These are phyloP conservation scores for Brachionus asplanchnoidis DNA, from an alignment of 1,140 invertebrate species.

Conservation along the genomic window DNA sequence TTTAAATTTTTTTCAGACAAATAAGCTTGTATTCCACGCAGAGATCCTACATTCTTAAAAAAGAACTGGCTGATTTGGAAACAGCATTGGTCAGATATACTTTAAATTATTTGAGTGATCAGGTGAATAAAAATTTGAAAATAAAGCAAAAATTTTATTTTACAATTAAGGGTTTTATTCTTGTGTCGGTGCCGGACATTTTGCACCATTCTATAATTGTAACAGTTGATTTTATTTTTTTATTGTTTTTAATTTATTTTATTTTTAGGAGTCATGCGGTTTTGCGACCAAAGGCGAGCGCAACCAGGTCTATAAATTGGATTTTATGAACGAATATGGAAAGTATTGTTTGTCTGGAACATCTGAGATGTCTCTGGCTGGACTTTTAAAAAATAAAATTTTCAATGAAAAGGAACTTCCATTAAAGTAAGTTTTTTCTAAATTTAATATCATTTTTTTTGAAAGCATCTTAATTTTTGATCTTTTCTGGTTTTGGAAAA, in stretches of 20 bases:
- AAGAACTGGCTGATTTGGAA: slow-evolving; percentile 25
- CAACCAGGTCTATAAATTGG: slow-evolving; percentile 36
- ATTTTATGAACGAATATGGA: slow-evolving; percentile 41
- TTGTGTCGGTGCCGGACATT: slow-evolving; percentile 27
- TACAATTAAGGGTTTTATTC: slow-evolving; percentile 15
- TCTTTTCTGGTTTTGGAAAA: too few species aligned
- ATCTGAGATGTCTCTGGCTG: slow-evolving; percentile 40
- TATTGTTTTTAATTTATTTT: background rate
- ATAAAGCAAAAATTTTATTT: background rate
- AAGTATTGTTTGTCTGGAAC: slow-evolving; percentile 40
- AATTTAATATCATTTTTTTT: background rate
- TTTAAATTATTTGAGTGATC: background rate
- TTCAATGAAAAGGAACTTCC: slow-evolving; percentile 24
- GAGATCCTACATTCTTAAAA: slow-evolving; percentile 39
- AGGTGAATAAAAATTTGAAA: background rate
- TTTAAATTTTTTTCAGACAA: background rate
- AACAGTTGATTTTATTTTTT: background rate
- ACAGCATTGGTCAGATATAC: slow-evolving; percentile 14
- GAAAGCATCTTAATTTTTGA: too few species aligned
- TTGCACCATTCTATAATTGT: slow-evolving; percentile 30
- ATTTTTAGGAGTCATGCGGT: slow-evolving; percentile 26
- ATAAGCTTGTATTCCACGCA: slow-evolving; percentile 20
- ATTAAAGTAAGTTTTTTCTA: background rate
- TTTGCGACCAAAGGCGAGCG: slow-evolving; percentile 32
- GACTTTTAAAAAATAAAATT: background rate